These are phyloP conservation scores for Threskiornis aethiopicus DNA, from an alignment of 2,797 vertebrate species.

Conservation along the genomic window DNA sequence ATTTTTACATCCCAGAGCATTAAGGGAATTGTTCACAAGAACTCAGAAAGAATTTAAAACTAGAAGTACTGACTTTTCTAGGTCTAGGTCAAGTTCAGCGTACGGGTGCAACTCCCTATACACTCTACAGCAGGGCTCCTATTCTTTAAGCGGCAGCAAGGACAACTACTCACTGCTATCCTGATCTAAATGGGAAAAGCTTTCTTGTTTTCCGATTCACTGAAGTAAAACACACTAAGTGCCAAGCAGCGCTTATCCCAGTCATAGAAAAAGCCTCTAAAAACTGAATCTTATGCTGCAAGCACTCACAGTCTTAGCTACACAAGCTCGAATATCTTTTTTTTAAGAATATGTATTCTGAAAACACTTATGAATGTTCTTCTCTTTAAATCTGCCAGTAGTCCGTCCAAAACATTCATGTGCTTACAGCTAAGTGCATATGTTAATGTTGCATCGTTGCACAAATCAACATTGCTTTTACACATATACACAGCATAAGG, in stretches of 20 bases:
- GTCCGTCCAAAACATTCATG: neutral
- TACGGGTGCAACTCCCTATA: neutral
- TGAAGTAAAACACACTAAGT: neutral
- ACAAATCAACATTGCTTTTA: neutral
- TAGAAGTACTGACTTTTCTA: neutral
- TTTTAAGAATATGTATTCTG: neutral
- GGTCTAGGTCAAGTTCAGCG: neutral
- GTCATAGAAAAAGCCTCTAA: neutral
- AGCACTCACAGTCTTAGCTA: neutral
- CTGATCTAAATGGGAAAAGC: neutral
- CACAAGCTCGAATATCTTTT: neutral
- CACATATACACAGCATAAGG: neutral
- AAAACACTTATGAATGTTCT: neutral
- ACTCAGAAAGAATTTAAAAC: neutral
- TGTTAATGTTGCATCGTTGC: neutral
- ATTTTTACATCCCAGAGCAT: neutral
- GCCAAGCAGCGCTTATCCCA: neutral
- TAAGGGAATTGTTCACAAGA: neutral
- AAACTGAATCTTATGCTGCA: neutral
- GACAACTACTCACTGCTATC: neutral
- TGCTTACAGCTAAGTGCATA: neutral
- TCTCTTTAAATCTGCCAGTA: neutral
- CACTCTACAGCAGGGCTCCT: neutral
- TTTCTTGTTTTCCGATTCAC: neutral
- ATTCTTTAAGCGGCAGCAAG: neutral